Conservation (phyloP, 2,888 invertebrate species). For the Amblyjoppa fuscipennis region DNA sequence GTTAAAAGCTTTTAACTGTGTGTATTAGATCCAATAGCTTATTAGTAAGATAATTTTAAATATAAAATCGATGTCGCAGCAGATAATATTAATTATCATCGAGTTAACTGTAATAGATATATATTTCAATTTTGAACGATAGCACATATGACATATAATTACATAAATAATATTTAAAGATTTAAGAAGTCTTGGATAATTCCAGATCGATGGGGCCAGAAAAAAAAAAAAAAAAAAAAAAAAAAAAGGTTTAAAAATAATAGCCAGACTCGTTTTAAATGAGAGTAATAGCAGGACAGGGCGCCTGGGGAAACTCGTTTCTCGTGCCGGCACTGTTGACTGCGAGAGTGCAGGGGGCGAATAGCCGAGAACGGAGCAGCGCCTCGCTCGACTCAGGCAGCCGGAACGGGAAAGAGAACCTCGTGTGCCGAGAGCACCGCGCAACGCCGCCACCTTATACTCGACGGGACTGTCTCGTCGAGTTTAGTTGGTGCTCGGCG, state of each 20-base stretch:
- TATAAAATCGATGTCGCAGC: not conserved
- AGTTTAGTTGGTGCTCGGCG: constrained; percentile 80
- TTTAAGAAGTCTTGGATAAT: not conserved
- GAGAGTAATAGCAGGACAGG: not conserved
- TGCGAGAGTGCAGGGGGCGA: constrained; percentile 49
- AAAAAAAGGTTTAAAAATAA: not conserved
- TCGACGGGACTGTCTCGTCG: constrained; percentile 75
- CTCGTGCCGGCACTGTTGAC: constrained; percentile 50
- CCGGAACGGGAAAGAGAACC: constrained; percentile 69
- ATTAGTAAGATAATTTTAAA: not conserved
- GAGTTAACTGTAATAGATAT: not conserved
- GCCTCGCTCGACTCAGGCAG: constrained; percentile 62
- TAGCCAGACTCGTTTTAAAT: not conserved
- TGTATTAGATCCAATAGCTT: not conserved
- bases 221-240: not conserved
- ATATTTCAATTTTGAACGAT: not conserved
- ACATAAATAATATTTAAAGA: not conserved
- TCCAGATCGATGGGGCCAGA: not conserved
- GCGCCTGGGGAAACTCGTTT: not conserved
- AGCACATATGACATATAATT: not conserved
- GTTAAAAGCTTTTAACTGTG: not conserved
- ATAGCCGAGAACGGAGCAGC: constrained; percentile 48
- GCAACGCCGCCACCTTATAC: constrained; percentile 60
- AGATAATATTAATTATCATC: not conserved
- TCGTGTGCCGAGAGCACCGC: constrained; percentile 62